phyloP scores from a whole-genome alignment of 2,888 invertebrate species.

The Agrotis ipsilon region DNA sequence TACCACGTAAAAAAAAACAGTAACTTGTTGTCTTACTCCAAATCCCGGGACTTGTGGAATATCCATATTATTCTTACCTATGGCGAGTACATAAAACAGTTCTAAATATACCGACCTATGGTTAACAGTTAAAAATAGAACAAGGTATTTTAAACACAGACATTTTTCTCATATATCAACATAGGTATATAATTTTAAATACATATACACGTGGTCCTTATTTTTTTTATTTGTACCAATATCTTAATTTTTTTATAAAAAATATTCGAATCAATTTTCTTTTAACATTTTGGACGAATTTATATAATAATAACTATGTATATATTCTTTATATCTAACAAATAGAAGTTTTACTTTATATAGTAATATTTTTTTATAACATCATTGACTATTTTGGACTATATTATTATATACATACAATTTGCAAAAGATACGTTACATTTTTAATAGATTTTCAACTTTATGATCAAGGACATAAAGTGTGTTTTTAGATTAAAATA shows the following conservation, averaged over 20 bases:
- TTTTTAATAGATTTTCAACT: background rate
- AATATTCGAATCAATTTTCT: conserved; percentile 45
- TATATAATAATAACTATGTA: conserved; percentile 15
- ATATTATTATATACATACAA: conserved; percentile 15
- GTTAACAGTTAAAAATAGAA: too few species aligned
- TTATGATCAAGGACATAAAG: too few species aligned
- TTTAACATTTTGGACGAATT: conserved; percentile 51
- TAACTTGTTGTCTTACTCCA: too few species aligned
- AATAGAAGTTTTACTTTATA: conserved; percentile 21
- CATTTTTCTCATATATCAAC: conserved; percentile 39
- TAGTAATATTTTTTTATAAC: conserved; percentile 2
- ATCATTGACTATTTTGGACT: conserved; percentile 44
- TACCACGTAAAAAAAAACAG: too few species aligned
- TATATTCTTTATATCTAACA: conserved; percentile 42
- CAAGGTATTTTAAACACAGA: conserved; percentile 21
- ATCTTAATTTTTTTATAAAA: conserved; percentile 44
- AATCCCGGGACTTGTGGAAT: too few species aligned
- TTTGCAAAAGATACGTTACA: conserved; percentile 1
- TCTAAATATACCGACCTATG: too few species aligned
- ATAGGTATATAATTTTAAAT: conserved; percentile 14
- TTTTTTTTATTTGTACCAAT: conserved; percentile 40
- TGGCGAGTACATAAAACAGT: too few species aligned
- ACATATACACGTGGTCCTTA: conserved; percentile 13
- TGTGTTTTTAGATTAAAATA: background rate
- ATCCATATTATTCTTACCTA: too few species aligned